Percentiles rank a stretch among this genome's conserved stretches.
phyloP scores from a whole-genome alignment of 2,797 vertebrate species.

The Hippoglossus hippoglossus region DNA sequence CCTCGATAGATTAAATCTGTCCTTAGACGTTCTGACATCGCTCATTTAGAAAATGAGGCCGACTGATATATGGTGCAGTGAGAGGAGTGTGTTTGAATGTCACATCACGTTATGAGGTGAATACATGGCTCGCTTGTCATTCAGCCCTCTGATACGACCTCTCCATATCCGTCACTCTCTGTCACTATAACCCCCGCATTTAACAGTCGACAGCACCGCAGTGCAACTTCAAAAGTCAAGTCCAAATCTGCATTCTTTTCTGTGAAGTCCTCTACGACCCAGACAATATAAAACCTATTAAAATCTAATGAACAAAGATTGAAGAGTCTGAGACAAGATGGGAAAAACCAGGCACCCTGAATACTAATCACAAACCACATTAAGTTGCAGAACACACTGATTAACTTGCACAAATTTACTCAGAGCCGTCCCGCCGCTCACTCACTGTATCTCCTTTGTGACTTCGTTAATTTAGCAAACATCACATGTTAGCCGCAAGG shows the following conservation, averaged over 20 bases:
- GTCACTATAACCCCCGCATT: not conserved
- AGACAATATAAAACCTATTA: conserved; percentile 57
- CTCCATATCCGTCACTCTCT: not conserved
- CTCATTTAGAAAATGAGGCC: conserved; percentile 34
- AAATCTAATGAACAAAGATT: conserved; percentile 65
- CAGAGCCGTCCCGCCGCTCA: conserved; percentile 25
- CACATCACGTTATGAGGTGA: too few species aligned
- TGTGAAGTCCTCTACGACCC: conserved; percentile 53
- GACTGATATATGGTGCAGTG: conserved; percentile 15
- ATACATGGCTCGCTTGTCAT: too few species aligned
- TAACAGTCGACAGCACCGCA: not conserved
- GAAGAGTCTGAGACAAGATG: conserved; percentile 55
- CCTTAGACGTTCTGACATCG: conserved; percentile 27
- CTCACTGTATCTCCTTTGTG: conserved; percentile 23
- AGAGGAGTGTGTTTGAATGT: conserved; percentile 2
- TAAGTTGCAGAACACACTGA: conserved; percentile 42
- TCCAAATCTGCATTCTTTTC: conserved; percentile 48
- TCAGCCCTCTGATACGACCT: too few species aligned
- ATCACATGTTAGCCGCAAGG: conserved; percentile 20
- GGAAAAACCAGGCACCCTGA: conserved; percentile 49
- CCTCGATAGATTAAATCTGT: conserved; percentile 48
- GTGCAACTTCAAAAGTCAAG: conserved; percentile 18
- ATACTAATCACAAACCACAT: conserved; percentile 65
- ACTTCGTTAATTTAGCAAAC: conserved; percentile 47
- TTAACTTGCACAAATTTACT: conserved; percentile 48